Evolutionary conservation across 2,888 invertebrate species (phyloP), one percentile per base, ranked within the genome.

Genomic region (Lepidochrysops patricia): DNA sequence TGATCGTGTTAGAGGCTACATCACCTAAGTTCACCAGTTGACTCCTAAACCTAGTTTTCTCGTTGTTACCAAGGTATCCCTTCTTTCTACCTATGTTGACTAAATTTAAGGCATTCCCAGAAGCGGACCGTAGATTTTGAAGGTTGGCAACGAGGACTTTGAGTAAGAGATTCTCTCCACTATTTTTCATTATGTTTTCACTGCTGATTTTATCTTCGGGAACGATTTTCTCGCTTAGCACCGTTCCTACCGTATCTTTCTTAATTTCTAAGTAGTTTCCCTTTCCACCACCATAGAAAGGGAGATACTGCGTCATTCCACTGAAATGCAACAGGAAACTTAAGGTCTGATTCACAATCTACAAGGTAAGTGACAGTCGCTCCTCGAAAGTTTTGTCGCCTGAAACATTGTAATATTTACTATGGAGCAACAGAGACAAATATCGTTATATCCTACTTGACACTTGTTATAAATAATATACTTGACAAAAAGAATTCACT

Each of bases 201-300:
- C 73, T 83, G 67, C 80, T 83, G 58, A 88, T 79, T 57, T 76
- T 84, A 4, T 85, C 87, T 75, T 87, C 84, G 12, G 87, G 78
- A 0, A 90, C 82, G 2, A 90, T 81, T 61, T 81, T 89, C 64
- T 91, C 90, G 29, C 89, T 90, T 50, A 86, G 72, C 0, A 90
- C 72, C 5, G 80, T 77, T 15, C 92, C 92, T 67, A 89, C 80
- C 4, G 80, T 78, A 58, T 89, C 86, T 77, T 90, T 90, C 57
- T 84, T 89, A 58, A 93, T 84, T 89, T 91, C 91, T 68, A 94
- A 78, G 60, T 92, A 91, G 76, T 94, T 93, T 0, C 94, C 94
- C 71, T 91, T 92, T 1, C 91, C 92, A 29, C 94, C 94, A 0
- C 95, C 94, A 72, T 94, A 94, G 77, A 92, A 94, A 12, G 94